A percentile compares a stretch with the other conserved stretches of the same genome.
These are phyloP conservation scores for Pterobdella sp. DNA, from an alignment of 2,888 invertebrate species.

Conservation along the genomic window DNA sequence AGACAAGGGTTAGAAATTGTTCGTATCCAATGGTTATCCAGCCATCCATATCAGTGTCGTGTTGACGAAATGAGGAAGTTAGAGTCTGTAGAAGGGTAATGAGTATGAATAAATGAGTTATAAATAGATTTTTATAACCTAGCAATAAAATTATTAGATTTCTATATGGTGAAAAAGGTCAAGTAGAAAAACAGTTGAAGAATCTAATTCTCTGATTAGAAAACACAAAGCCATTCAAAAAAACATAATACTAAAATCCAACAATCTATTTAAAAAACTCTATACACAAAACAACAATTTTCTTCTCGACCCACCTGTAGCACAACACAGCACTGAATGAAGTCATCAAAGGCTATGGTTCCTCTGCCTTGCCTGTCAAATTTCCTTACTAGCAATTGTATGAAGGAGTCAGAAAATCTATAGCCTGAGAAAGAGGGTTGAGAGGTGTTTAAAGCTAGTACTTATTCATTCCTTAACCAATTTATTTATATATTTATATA, in stretches of 20 bases:
- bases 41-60: conserved; percentile 87
- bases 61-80: conserved; percentile 75
- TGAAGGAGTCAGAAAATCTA: conserved; percentile 69
- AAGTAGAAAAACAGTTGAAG: too few relatives aligned
- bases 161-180: too few relatives aligned
- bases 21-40: conserved; percentile 89
- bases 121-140: not conserved
- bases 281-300: not conserved
- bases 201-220: too few relatives aligned
- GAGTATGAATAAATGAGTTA: not conserved
- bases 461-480: conserved; percentile 38
- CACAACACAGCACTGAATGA: conserved; percentile 89
- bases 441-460: not conserved
- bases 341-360: conserved; percentile 91
- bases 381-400: conserved; percentile 74
- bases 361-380: conserved; percentile 85
- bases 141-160: too few relatives aligned
- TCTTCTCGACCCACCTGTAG: conserved; percentile 63
- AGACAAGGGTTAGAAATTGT: conserved; percentile 84
- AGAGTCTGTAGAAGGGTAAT: conserved; percentile 57
- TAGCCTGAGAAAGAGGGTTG: conserved; percentile 52
- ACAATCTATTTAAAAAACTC: too few relatives aligned
- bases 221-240: too few relatives aligned
- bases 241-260: too few relatives aligned
- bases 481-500: not conserved